Evolutionary conservation across 2,113 vertebrate species (phyloP).

Genomic region (Aplodontia rufa): DNA sequence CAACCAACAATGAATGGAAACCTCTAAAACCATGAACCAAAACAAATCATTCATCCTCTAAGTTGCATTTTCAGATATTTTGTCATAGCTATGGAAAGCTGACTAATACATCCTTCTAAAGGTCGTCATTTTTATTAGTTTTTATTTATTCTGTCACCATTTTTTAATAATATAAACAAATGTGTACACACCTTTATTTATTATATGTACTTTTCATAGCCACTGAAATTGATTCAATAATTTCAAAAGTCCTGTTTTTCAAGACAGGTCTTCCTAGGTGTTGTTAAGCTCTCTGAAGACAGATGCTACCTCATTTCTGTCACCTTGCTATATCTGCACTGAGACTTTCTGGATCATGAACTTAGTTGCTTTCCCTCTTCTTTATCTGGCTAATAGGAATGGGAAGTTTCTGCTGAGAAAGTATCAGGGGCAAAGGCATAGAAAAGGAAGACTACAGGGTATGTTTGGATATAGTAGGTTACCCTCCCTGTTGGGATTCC

Average conservation of each 20-base stretch:
- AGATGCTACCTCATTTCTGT: conserved; percentile 29
- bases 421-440: not conserved
- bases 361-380: not conserved
- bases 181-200: not conserved
- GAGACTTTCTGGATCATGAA: not conserved
- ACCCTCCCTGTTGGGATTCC: not conserved
- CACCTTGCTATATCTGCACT: not conserved
- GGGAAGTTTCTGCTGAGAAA: not conserved
- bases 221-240: conserved; percentile 35
- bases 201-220: not conserved
- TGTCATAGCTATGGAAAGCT: too few relatives aligned
- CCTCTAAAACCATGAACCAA: too few relatives aligned
- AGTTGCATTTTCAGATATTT: too few relatives aligned
- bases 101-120: not conserved
- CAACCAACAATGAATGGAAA: too few relatives aligned
- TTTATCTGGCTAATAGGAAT: not conserved
- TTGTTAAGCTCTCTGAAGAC: conserved; percentile 15
- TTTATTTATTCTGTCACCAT: not conserved
- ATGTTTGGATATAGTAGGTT: not conserved
- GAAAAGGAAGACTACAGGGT: not conserved
- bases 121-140: not conserved
- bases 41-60: too few relatives aligned
- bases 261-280: conserved; percentile 29
- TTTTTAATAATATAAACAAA: conserved; percentile 12
- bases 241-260: conserved; percentile 29